Evolutionary conservation across 2,888 invertebrate species (phyloP).

Genomic region (Drosophila koepferae): DNA sequence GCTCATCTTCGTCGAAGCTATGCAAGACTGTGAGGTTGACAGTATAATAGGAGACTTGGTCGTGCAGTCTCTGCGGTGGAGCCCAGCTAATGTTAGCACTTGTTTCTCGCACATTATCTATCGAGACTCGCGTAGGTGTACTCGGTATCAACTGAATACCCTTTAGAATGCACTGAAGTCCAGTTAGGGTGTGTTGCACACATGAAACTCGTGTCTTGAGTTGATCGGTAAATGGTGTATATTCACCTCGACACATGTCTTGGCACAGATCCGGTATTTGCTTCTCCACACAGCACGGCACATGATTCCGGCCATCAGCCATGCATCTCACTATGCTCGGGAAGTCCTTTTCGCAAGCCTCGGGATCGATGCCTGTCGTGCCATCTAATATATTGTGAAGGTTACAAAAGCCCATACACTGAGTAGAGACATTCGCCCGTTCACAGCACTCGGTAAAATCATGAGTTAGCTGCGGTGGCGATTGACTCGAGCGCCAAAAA

Average conservation of each 20-base stretch:
- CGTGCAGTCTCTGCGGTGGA: slow-evolving; percentile 88
- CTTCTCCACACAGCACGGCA: slow-evolving; percentile 93
- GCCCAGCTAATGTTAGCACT: slow-evolving; percentile 91
- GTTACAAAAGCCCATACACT: slow-evolving; percentile 93
- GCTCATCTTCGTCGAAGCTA: slow-evolving; percentile 87
- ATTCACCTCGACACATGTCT: slow-evolving; percentile 94
- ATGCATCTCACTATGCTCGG: slow-evolving; percentile 92
- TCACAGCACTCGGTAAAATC: slow-evolving; percentile 94
- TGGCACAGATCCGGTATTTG: slow-evolving; percentile 93
- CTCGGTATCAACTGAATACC: slow-evolving; percentile 90
- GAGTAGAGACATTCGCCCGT: slow-evolving; percentile 88
- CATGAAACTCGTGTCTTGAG: slow-evolving; percentile 94
- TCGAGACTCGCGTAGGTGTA: slow-evolving; percentile 90
- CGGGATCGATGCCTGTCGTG: slow-evolving; percentile 92
- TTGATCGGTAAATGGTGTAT: slow-evolving; percentile 93
- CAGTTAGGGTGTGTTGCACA: slow-evolving; percentile 92
- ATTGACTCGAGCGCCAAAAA: slow-evolving; percentile 76
- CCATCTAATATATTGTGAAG: slow-evolving; percentile 91
- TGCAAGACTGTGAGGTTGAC: slow-evolving; percentile 90
- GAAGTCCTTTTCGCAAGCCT: slow-evolving; percentile 92
- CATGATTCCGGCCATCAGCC: slow-evolving; percentile 93
- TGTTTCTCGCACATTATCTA: slow-evolving; percentile 90
- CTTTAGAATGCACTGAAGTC: slow-evolving; percentile 92
- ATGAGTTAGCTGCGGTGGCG: slow-evolving; percentile 86
- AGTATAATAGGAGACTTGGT: slow-evolving; percentile 88